Conservation (phyloP, 2,888 invertebrate genomes). For the Polietes domitor region DNA sequence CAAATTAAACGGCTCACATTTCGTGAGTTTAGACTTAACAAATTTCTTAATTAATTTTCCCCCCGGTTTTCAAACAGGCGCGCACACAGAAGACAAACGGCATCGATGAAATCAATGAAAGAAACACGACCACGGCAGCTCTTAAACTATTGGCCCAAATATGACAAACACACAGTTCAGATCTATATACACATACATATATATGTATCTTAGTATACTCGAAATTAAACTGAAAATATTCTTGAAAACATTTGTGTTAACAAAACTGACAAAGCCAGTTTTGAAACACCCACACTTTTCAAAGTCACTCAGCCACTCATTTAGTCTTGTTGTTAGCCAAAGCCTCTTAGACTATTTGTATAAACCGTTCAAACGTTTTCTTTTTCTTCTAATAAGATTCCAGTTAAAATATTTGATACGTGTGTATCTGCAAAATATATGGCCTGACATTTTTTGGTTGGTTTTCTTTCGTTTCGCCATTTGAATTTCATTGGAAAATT, state of each 20-base stretch:
- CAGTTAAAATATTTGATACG: conserved; percentile 25
- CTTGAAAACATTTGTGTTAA: background rate
- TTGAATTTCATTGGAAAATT: background rate
- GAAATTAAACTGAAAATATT: background rate
- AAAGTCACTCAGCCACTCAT: background rate
- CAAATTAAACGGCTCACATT: conserved; percentile 12
- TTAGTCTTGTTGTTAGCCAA: too few species aligned
- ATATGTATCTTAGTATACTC: background rate
- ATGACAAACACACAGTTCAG: background rate
- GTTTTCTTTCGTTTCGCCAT: background rate
- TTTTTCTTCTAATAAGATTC: background rate
- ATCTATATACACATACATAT: too few species aligned
- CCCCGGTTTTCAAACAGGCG: background rate
- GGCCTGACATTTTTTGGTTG: background rate
- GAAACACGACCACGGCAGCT: conserved; percentile 4
- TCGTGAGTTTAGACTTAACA: conserved; percentile 21
- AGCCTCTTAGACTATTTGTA: background rate
- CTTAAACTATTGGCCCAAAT: background rate
- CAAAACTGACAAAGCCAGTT: conserved; percentile 14
- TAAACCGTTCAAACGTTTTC: background rate
- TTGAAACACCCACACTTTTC: conserved; percentile 21
- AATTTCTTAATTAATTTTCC: conserved; percentile 27
- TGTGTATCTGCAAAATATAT: background rate
- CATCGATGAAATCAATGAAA: background rate
- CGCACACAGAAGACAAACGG: background rate